These are phyloP conservation scores for Tinamus major DNA, from an alignment of 2,797 vertebrate species.

Conservation along the genomic window DNA sequence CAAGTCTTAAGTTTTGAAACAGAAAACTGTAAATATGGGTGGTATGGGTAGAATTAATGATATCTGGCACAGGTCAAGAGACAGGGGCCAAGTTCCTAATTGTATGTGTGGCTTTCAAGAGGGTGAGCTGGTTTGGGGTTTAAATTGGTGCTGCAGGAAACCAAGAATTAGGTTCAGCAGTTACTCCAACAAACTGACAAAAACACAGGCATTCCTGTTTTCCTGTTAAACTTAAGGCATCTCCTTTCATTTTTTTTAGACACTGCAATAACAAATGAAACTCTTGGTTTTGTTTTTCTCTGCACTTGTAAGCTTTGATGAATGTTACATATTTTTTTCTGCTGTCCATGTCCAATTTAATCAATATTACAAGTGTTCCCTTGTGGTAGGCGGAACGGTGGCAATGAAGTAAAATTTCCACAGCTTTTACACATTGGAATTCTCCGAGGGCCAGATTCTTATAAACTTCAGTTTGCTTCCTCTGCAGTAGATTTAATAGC, in stretches of 20 bases:
- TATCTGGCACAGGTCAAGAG: not conserved
- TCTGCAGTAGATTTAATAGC: constrained; percentile 35
- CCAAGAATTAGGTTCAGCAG: not conserved
- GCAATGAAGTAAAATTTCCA: constrained; percentile 71
- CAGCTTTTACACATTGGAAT: constrained; percentile 63
- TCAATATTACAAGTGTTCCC: constrained; percentile 69
- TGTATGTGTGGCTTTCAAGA: not conserved
- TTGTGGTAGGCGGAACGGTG: constrained; percentile 58
- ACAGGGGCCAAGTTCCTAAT: not conserved
- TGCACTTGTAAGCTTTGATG: constrained; percentile 40
- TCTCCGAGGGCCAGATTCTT: constrained; percentile 49
- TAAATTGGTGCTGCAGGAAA: not conserved
- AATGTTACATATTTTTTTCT: constrained; percentile 63
- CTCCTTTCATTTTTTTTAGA: not conserved
- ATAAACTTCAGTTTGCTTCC: constrained; percentile 47
- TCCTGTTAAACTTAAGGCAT: not conserved
- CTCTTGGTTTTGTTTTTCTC: constrained; percentile 57
- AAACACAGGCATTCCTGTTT: not conserved
- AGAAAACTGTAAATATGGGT: not conserved
- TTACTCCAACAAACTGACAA: not conserved
- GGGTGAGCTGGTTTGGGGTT: not conserved
- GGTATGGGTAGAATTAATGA: not conserved
- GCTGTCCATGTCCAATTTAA: constrained; percentile 67
- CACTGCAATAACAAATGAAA: constrained; percentile 14
- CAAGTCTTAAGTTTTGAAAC: not conserved